Base-by-base conservation (phyloP, 2,888 invertebrate species). In the Noctua janthe region DNA sequence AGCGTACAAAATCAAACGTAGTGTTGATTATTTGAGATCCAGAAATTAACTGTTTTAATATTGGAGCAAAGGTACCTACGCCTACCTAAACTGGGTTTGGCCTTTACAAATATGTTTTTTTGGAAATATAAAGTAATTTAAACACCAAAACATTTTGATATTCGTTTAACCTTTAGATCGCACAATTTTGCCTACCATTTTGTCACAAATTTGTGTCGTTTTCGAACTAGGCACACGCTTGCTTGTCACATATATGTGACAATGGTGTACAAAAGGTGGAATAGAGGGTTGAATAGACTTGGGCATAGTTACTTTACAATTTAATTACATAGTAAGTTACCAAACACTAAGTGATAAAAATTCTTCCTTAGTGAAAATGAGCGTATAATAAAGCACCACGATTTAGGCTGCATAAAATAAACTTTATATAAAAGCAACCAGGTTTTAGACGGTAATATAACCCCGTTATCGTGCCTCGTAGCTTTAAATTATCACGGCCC, bases 351-450 rank as follows among this genome's bases (percentile, higher is more conserved):
- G 4, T 62, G 7, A 43, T 13, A 43, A 17, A 56, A 15, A 71
- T 6, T n/a, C n/a, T 76, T 59, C 62, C 13, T 20, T 64, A 47
- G 23, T 62, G 76, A 62, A 81, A 83, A 80, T 76, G 72, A 70
- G 62, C 11, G 29, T 15, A n/a, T 54, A 69, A 74, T 81, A 69
- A 77, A 76, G 29, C 23, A 73, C 72, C 66, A 47, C 66, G 56
- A 51, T 70, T 76, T 82, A 77, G 59, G 23, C 62, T 80, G 80
- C 86, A 86, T 66, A 86, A 77, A 85, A 83, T 86, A 75, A 69
- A 71, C 76, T 82, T 78, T 72, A 73, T 80, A 77, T 79, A 76
- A 83, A 78, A 70, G 72, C 73, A 67, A 56, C 35, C 70, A 73
- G 67, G 76, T 72, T 79, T 80, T 76, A 76, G 71, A 67, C 56